A percentile compares a stretch with the other conserved stretches of the same genome.
Evolutionary conservation across 1,140 invertebrate genomes (phyloP).

Genomic region (Drosophila bocqueti): DNA sequence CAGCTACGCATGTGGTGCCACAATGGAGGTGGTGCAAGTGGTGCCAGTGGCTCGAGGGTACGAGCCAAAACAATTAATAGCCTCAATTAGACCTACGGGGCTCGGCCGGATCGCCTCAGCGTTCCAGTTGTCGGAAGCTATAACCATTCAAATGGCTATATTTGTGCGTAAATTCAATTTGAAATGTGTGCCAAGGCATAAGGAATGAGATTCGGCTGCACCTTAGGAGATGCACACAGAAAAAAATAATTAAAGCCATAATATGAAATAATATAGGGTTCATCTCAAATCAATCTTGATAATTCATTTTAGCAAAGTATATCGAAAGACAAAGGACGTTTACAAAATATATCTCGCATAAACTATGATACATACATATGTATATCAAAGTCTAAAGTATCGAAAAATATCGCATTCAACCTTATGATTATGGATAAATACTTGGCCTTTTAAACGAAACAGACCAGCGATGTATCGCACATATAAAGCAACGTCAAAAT

Average conservation of each 20-base stretch:
- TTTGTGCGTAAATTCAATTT: conserved; percentile 78
- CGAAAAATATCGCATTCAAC: not conserved
- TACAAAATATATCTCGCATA: not conserved
- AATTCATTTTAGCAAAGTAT: not conserved
- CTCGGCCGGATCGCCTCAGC: conserved; percentile 41
- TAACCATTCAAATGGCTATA: conserved; percentile 82
- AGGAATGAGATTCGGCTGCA: conserved; percentile 35
- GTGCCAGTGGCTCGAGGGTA: conserved; percentile 41
- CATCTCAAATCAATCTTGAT: not conserved
- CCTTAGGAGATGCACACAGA: conserved; percentile 14
- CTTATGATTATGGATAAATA: not conserved
- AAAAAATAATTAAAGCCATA: not conserved
- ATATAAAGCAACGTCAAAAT: not conserved
- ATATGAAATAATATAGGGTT: not conserved
- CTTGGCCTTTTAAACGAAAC: too few relatives aligned
- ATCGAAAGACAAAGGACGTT: not conserved
- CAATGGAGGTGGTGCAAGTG: conserved; percentile 33
- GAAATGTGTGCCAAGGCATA: conserved; percentile 72
- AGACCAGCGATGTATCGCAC: not conserved
- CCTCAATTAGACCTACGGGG: conserved; percentile 79
- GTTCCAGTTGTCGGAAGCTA: conserved; percentile 81
- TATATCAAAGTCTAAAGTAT: not conserved
- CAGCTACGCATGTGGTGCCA: conserved; percentile 40
- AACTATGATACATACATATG: not conserved
- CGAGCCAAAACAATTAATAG: conserved; percentile 76